phyloP scores from a whole-genome alignment of 64 coral and sea anemone genomes.

The Catalaphyllia jardinei region DNA sequence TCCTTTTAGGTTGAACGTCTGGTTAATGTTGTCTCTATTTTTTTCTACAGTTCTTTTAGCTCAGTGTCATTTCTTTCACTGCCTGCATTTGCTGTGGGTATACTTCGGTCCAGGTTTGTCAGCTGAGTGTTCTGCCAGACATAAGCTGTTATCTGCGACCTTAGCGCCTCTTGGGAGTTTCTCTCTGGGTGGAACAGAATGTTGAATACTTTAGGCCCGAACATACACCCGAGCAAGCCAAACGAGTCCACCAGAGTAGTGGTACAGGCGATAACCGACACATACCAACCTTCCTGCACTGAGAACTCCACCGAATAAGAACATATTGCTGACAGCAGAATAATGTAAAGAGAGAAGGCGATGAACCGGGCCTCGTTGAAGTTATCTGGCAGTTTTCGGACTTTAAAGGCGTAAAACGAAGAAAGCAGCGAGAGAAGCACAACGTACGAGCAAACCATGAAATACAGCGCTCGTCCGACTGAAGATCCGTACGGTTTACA shows the following conservation, averaged over 20 bases:
- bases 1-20: too few relatives aligned
- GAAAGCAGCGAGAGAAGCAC: constrained; percentile 20
- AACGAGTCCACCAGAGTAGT: constrained; percentile 1
- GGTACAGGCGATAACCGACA: not conserved
- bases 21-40: too few relatives aligned
- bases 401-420: constrained; percentile 50
- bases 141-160: not conserved
- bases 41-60: not conserved
- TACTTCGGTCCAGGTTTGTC: not conserved
- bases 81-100: not conserved
- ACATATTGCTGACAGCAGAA: constrained; percentile 41
- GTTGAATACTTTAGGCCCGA: constrained; percentile 7
- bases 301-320: constrained; percentile 27
- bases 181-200: constrained; percentile 25
- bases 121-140: not conserved
- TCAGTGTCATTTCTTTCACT: not conserved
- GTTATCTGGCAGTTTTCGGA: constrained; percentile 45
- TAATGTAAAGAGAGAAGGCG: constrained; percentile 49
- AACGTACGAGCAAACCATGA: constrained; percentile 15
- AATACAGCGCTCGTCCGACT: not conserved
- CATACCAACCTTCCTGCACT: constrained; percentile 8
- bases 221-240: constrained; percentile 21
- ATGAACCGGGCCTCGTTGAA: constrained; percentile 64
- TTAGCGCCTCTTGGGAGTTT: not conserved
- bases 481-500: constrained; percentile 30